Evolutionary conservation across 2,113 vertebrate species (phyloP).

Genomic region (Malurus melanocephalus): DNA sequence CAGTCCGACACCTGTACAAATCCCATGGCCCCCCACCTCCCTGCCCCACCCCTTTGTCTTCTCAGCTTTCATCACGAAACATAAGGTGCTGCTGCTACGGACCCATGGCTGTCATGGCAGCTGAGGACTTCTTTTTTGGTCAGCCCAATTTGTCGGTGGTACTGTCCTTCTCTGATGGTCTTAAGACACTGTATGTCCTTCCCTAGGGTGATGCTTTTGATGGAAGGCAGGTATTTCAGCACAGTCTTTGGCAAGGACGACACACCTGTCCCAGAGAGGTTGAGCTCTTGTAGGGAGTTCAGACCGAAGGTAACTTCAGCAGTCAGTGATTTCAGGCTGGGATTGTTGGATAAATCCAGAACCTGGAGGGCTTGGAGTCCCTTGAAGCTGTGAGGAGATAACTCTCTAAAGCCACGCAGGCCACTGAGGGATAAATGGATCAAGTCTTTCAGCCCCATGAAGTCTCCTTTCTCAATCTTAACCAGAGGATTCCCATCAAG

Average conservation of each 20-base stretch:
- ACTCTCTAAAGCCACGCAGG: slow-evolving; percentile 69
- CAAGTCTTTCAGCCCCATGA: slow-evolving; percentile 80
- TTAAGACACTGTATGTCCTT: slow-evolving; percentile 81
- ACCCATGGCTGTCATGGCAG: slow-evolving; percentile 69
- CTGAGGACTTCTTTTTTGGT: slow-evolving; percentile 80
- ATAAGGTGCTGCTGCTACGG: slow-evolving; percentile 21
- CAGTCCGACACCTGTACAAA: slow-evolving; percentile 21
- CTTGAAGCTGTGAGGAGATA: slow-evolving; percentile 77
- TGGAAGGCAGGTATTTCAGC: slow-evolving; percentile 81
- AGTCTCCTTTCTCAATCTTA: slow-evolving; percentile 72
- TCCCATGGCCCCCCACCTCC: not conserved
- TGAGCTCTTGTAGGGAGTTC: slow-evolving; percentile 86
- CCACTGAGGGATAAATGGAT: slow-evolving; percentile 84
- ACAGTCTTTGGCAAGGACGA: slow-evolving; percentile 75
- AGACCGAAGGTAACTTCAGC: slow-evolving; percentile 81
- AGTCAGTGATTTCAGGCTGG: slow-evolving; percentile 70
- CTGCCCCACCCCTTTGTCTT: not conserved
- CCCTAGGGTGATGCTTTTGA: slow-evolving; percentile 85
- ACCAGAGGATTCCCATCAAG: slow-evolving; percentile 86
- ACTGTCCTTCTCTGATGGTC: slow-evolving; percentile 85
- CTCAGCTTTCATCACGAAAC: slow-evolving; percentile 53
- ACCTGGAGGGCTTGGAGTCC: slow-evolving; percentile 85
- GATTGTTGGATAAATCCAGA: slow-evolving; percentile 88
- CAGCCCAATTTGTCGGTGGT: slow-evolving; percentile 83
- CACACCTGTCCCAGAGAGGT: slow-evolving; percentile 81